A percentile compares a stretch with the other conserved stretches of the same genome.
Evolutionary conservation across 2,888 invertebrate genomes (phyloP).

Genomic region (Hemithea aestivaria): DNA sequence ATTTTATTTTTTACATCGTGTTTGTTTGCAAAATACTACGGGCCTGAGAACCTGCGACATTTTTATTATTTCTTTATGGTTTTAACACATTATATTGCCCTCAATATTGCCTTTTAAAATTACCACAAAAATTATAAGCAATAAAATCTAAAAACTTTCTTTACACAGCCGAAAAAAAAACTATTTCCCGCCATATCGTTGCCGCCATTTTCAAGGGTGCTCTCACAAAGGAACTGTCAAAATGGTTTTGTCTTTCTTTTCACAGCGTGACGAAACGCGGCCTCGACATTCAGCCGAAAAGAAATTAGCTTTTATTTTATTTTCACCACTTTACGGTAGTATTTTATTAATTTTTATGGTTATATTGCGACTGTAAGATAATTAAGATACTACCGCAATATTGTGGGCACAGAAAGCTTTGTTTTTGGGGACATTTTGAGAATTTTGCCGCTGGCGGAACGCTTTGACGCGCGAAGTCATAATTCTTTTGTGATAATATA

Average conservation of each 20-base stretch:
- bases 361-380: slow-evolving; percentile 56
- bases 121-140: slow-evolving; percentile 9
- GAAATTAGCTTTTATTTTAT: slow-evolving; percentile 47
- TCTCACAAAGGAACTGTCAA: slow-evolving; percentile 20
- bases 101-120: too few relatives aligned
- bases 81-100: too few relatives aligned
- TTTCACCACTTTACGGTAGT: slow-evolving; percentile 62
- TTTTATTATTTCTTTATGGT: too few relatives aligned
- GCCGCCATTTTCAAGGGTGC: slow-evolving; percentile 21
- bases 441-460: slow-evolving; percentile 28
- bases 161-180: slow-evolving; percentile 14
- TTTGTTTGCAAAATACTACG: too few relatives aligned
- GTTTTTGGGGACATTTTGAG: slow-evolving; percentile 30
- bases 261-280: slow-evolving; percentile 24
- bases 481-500: too few relatives aligned
- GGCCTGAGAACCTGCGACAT: too few relatives aligned
- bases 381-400: slow-evolving; percentile 57
- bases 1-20: too few relatives aligned
- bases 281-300: slow-evolving; percentile 34
- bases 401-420: slow-evolving; percentile 39
- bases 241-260: slow-evolving; percentile 46
- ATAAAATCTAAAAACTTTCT: slow-evolving; percentile 18
- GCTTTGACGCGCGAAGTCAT: slow-evolving; percentile 23
- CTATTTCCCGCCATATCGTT: slow-evolving; percentile 13
- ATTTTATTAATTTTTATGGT: slow-evolving; percentile 54